Evolutionary conservation across 1,140 invertebrate species (phyloP).

Genomic region (Aculops lycopersici): DNA sequence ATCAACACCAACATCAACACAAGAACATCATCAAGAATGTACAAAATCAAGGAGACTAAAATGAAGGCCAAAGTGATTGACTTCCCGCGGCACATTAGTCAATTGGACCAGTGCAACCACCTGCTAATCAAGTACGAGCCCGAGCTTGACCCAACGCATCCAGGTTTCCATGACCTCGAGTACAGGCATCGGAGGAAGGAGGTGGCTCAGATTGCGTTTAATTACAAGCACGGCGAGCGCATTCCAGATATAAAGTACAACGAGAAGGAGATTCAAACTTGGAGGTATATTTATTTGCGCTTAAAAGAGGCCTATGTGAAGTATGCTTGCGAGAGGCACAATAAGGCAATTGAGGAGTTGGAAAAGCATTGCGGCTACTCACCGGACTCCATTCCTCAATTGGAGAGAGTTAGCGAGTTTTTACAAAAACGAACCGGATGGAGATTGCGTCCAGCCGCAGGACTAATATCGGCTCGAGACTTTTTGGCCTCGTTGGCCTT

Average conservation of each 20-base stretch:
- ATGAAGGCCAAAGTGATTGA: conserved; percentile 30
- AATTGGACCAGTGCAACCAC: conserved; percentile 82
- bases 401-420: conserved; percentile 90
- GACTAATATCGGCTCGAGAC: conserved; percentile 76
- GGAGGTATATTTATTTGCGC: conserved; percentile 53
- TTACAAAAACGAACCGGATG: conserved; percentile 74
- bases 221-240: conserved; percentile 66
- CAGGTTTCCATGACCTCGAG: conserved; percentile 32
- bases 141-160: conserved; percentile 80
- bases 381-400: conserved; percentile 80
- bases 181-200: conserved; percentile 73
- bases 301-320: conserved; percentile 62
- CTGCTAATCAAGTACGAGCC: conserved; percentile 82
- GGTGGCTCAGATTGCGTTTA: conserved; percentile 84
- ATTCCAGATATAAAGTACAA: conserved; percentile 65
- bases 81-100: conserved; percentile 76
- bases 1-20: too few relatives aligned
- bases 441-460: conserved; percentile 73
- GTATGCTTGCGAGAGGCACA: conserved; percentile 81
- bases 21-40: too few relatives aligned
- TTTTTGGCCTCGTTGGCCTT: conserved; percentile 90
- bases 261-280: conserved; percentile 49
- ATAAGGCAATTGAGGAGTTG: conserved; percentile 76
- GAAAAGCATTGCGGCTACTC: conserved; percentile 85
- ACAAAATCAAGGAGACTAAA: background rate